Percentiles rank a stretch among this genome's conserved stretches.
Conservation (phyloP, 2,888 invertebrate genomes). For the Morpho helenor region DNA sequence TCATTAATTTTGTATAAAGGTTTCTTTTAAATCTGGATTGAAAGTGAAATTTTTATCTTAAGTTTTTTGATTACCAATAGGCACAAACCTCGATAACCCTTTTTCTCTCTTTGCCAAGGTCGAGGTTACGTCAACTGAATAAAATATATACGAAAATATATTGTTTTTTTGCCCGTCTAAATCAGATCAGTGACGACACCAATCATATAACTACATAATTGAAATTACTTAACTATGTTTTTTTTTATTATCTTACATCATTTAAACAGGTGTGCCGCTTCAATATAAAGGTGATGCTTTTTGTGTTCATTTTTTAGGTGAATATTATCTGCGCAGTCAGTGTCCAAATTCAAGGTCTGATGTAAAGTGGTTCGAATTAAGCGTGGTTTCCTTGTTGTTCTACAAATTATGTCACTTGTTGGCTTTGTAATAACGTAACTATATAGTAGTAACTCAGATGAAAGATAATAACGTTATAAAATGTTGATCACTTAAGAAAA, state of each 20-base stretch:
- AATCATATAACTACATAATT: conserved; percentile 3
- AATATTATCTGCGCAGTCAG: conserved; percentile 33
- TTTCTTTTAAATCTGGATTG: too few species aligned
- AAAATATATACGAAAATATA: neutral
- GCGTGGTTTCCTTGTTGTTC: conserved; percentile 30
- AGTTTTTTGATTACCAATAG: neutral
- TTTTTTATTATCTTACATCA: neutral
- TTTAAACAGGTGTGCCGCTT: conserved; percentile 2
- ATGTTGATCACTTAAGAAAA: too few species aligned
- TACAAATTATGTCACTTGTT: conserved; percentile 18
- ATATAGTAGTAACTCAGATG: neutral
- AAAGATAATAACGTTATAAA: neutral
- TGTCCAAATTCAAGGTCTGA: conserved; percentile 39
- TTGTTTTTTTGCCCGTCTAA: conserved; percentile 1
- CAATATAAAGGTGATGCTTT: conserved; percentile 1
- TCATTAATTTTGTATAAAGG: too few species aligned
- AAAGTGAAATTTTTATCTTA: too few species aligned
- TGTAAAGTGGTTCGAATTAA: conserved; percentile 25
- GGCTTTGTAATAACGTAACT: neutral
- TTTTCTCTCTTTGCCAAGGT: conserved; percentile 4
- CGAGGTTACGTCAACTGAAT: conserved; percentile 8
- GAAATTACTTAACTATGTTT: conserved; percentile 1
- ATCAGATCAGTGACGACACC: neutral
- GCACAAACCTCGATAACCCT: conserved; percentile 5
- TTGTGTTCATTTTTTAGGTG: conserved; percentile 11